Evolutionary conservation across 35 echinoderm and acorn worm genomes (phyloP), one percentile per base, ranked within the genome.

Genomic region (Diadema setosum): DNA sequence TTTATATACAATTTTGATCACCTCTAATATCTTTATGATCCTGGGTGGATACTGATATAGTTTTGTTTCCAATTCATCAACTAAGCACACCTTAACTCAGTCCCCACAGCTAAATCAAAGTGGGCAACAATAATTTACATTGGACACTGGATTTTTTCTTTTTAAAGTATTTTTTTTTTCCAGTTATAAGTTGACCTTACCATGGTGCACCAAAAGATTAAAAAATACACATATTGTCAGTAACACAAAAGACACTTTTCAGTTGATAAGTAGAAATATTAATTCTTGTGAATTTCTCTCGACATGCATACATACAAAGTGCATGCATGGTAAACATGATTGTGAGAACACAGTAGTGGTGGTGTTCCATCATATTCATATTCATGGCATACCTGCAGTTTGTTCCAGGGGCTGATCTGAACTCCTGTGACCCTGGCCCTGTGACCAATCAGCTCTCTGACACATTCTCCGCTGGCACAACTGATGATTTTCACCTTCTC

Each of bases 391-490:
- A 99, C 96, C 82, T 94, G 96, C 23, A 99, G 69, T 52, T 92
- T 78, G 29, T 95, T 99, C 23, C 63, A 65, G 21, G 89, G 86
- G 65, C 95, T 95, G 29, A 87, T 27, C 6, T 46, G 52, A 14
- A 95, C 82, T 15, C 85, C 82, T 31, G 93, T 99, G 39, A 99
- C 89, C 20, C 82, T 60, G 23, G 52, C 74, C 29, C 65, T 7
- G 26, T 99, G 96, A 75, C 86, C 93, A 32, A 57, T 78, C 31
- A 99, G 84, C 69, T 94, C 82, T 39, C 83, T 84, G 16, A 99
- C 83, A 87, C 89, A 99, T 52, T 95, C 90, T 56, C 96, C 96
- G 81, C 93, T 99, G 15, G 90, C 61, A 25, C 65, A 63, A 48
- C 92, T 99, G 50, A 92, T 89, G n/a, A 99, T 75, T 64, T 86